Base-by-base conservation (phyloP, 2,797 vertebrate genomes). In the Pipistrellus kuhlii region DNA sequence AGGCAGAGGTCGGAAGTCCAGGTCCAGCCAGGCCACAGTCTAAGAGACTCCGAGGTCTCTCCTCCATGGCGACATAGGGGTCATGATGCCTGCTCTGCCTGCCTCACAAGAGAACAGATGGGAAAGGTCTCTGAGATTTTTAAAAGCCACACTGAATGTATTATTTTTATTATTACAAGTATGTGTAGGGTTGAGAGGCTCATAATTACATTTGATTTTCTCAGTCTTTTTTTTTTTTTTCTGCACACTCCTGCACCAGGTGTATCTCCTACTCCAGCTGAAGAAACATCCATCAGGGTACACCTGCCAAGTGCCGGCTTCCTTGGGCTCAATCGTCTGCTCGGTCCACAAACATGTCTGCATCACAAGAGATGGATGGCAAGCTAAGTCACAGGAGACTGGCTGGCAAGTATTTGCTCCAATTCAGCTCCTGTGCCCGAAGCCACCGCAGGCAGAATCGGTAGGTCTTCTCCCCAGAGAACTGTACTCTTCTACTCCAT, bases 371-470 rank as follows among this genome's bases (percentile, higher is more conserved):
- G 32, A 18, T 0, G 2, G 41, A 21, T 57, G 20, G 64, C 69
- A 85, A 76, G 66, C 53, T 53, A 38, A 81, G 78, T 57, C 17
- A 7, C 38, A 14, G 66, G 73, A 85, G 73, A 66, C 8, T 35
- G 46, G 32, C 18, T 71, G 68, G 18, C 46, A 48, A 51, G 12
- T n/a, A n/a, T n/a, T 27, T 90, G 48, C 66, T 88, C 35, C 21
- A 41, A 55, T 27, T 38, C 6, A 17, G 21, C 93, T 69, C 44
- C 48, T 75, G 21, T 17, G 59, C 89, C 69, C 9, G 15, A 81
- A 84, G 73, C 51, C 76, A 90, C 27, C 8, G 4, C 69, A 53
- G 90, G 53, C 53, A 90, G 88, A 95, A 94, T 41, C 9, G 14
- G 32, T 44, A 77, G 44, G 11, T n/a, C 51, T 81, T 77, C 10